These are phyloP conservation scores for Cataglyphis rosenhaueri DNA, from an alignment of 2,888 invertebrate species.

Conservation along the genomic window DNA sequence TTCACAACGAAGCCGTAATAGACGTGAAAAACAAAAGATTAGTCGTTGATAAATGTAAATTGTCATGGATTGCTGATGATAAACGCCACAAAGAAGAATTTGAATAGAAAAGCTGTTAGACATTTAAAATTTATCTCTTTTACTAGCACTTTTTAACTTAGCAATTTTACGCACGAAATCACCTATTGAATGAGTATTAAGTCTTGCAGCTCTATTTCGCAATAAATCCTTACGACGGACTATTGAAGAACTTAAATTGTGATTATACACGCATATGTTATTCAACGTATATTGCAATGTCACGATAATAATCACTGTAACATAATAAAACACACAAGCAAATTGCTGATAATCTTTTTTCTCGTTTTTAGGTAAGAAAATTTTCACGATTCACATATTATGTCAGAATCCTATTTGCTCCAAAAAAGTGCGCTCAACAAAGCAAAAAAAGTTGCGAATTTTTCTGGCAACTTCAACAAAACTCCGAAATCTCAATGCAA, in stretches of 20 bases:
- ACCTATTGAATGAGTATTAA: neutral
- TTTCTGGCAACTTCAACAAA: neutral
- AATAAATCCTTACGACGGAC: neutral
- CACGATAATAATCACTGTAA: neutral
- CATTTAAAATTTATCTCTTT: neutral
- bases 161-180: neutral
- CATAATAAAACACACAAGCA: constrained; percentile 15
- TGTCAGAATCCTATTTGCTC: neutral
- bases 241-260: neutral
- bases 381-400: neutral
- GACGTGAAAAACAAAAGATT: neutral
- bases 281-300: neutral
- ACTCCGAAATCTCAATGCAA: neutral
- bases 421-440: neutral
- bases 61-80: neutral
- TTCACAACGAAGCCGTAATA: neutral
- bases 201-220: neutral
- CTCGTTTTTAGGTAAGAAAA: neutral
- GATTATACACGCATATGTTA: neutral
- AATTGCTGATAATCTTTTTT: neutral
- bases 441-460: neutral
- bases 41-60: neutral
- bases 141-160: neutral
- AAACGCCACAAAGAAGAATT: neutral
- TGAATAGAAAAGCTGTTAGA: neutral